Conservation (phyloP, 2,113 vertebrate species). For the Psilopsiagon aymara region DNA sequence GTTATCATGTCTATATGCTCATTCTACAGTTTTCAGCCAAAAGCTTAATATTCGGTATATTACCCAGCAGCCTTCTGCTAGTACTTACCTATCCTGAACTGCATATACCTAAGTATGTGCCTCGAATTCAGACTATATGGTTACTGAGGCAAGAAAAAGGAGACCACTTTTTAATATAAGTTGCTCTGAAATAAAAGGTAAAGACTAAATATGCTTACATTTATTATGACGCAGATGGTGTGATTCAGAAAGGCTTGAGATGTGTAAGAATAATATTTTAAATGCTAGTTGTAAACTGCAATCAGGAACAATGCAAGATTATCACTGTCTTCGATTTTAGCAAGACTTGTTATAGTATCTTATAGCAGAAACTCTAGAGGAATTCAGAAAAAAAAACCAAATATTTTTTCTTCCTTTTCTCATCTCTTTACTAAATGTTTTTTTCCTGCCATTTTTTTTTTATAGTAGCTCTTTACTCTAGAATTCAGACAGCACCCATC, state of each 20-base stretch:
- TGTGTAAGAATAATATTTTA: background rate
- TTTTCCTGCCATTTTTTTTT: background rate
- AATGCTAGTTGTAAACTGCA: background rate
- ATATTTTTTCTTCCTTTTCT: background rate
- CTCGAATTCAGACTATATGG: background rate
- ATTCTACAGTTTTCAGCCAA: background rate
- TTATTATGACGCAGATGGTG: background rate
- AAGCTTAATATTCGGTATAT: background rate
- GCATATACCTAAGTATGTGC: background rate
- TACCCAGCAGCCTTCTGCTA: background rate
- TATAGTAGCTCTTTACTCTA: background rate
- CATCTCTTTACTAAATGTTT: background rate
- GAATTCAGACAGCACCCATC: background rate
- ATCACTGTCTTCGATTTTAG: background rate
- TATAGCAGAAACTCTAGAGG: background rate
- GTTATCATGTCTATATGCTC: background rate
- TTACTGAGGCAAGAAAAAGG: background rate
- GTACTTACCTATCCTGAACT: background rate
- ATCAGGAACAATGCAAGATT: background rate
- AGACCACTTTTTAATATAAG: background rate
- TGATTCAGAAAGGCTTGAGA: conserved; percentile 11
- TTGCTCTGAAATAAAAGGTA: background rate
- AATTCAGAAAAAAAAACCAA: background rate
- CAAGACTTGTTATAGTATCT: background rate
- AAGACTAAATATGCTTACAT: background rate